These are phyloP conservation scores for Ataeniobius toweri DNA, from an alignment of 2,797 vertebrate genomes.

Conservation along the genomic window DNA sequence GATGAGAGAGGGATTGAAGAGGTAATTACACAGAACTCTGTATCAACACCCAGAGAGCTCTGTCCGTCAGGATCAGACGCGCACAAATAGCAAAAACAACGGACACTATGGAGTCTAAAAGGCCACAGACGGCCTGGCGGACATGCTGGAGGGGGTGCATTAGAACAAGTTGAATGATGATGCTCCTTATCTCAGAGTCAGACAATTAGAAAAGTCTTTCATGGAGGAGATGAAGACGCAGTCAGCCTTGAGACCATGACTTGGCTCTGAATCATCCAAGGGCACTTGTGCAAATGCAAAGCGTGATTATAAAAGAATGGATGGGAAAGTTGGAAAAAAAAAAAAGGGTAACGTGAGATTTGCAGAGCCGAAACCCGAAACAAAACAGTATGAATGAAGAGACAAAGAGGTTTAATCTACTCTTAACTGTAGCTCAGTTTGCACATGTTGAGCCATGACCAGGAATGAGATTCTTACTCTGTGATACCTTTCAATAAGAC, in stretches of 20 bases:
- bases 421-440: neutral
- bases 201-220: slow-evolving; percentile 68
- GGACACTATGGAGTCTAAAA: slow-evolving; percentile 48
- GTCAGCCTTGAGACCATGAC: slow-evolving; percentile 47
- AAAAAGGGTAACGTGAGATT: slow-evolving; percentile 32
- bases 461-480: neutral
- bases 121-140: slow-evolving; percentile 51
- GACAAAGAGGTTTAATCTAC: slow-evolving; percentile 7
- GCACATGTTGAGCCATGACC: neutral
- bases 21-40: slow-evolving; percentile 70
- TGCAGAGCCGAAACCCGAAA: slow-evolving; percentile 11
- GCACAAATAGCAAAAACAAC: slow-evolving; percentile 61
- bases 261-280: slow-evolving; percentile 60
- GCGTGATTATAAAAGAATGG: slow-evolving; percentile 33
- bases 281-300: slow-evolving; percentile 42
- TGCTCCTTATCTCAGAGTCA: slow-evolving; percentile 70
- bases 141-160: slow-evolving; percentile 44
- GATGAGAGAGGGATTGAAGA: slow-evolving; percentile 60
- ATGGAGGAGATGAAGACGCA: slow-evolving; percentile 39
- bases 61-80: slow-evolving; percentile 63
- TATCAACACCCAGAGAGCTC: slow-evolving; percentile 66
- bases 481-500: neutral
- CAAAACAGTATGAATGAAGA: neutral
- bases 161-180: slow-evolving; percentile 59
- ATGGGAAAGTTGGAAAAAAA: slow-evolving; percentile 39